Evolutionary conservation across 2,113 vertebrate genomes (phyloP).

Genomic region (Dolichotis patagonum): DNA sequence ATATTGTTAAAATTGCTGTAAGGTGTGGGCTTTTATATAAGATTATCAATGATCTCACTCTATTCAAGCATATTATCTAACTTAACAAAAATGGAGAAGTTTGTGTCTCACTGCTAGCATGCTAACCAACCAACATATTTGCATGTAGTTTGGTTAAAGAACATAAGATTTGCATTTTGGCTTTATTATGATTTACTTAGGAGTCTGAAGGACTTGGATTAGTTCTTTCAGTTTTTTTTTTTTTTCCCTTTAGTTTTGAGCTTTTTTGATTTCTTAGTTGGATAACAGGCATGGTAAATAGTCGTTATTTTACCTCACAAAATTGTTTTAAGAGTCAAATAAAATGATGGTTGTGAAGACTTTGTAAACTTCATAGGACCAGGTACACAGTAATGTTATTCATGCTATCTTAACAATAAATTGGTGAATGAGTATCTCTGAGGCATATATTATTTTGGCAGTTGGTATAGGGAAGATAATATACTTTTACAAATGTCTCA

Average conservation of each 20-base stretch:
- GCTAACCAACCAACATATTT: neutral
- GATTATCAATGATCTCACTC: neutral
- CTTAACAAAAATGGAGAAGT: constrained; percentile 29
- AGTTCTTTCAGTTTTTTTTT: constrained; percentile 41
- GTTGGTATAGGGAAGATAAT: neutral
- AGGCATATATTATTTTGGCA: neutral
- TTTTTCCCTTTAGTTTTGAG: neutral
- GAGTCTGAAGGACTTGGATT: neutral
- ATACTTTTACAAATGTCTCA: neutral
- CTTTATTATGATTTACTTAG: neutral
- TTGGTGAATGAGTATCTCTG: neutral
- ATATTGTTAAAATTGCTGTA: constrained; percentile 40
- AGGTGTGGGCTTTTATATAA: neutral
- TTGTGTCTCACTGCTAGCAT: constrained; percentile 9
- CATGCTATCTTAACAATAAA: neutral
- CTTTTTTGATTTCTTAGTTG: constrained; percentile 28
- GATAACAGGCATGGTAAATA: neutral
- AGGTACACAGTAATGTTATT: neutral
- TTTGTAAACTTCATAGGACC: neutral
- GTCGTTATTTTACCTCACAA: neutral
- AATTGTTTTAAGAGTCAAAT: constrained; percentile 15
- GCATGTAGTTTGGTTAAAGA: neutral
- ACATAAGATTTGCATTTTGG: neutral
- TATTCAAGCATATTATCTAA: constrained; percentile 5
- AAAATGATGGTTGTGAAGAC: neutral